phyloP scores from a whole-genome alignment of 2,888 invertebrate species.

The Drosophila rellima region DNA sequence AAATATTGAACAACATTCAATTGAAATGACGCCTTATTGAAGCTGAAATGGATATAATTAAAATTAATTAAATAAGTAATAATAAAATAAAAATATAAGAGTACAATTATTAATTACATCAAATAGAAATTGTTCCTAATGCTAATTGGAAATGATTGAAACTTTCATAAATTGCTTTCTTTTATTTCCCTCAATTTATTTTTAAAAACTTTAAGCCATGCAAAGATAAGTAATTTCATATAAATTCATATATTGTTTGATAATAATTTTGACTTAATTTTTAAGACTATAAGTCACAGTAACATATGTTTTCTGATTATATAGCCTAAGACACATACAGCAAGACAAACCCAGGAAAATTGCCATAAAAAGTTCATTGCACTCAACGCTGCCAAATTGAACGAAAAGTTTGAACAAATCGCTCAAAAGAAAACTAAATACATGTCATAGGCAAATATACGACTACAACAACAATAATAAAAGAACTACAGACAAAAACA shows the following conservation, averaged over 20 bases:
- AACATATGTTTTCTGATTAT: conserved; percentile 14
- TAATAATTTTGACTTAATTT: background rate
- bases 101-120: too few species aligned
- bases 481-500: conserved; percentile 30
- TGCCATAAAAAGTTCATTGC: conserved; percentile 70
- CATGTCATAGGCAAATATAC: conserved; percentile 42
- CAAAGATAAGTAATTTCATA: background rate
- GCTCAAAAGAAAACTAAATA: conserved; percentile 54
- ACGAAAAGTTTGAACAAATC: conserved; percentile 44
- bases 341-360: conserved; percentile 13
- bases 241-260: background rate
- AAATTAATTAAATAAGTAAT: too few species aligned
- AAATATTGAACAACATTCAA: conserved; percentile 20
- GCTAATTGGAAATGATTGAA: too few species aligned
- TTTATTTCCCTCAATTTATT: too few species aligned
- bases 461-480: conserved; percentile 21
- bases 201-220: too few species aligned
- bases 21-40: conserved; percentile 7
- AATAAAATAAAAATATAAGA: too few species aligned
- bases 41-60: too few species aligned
- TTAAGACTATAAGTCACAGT: background rate
- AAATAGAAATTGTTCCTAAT: too few species aligned
- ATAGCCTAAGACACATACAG: background rate
- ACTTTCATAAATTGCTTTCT: too few species aligned
- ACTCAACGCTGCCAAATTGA: conserved; percentile 46